Evolutionary conservation across 2,797 vertebrate species (phyloP), one percentile per base, ranked within the genome.

Genomic region (Poecilia velifera): DNA sequence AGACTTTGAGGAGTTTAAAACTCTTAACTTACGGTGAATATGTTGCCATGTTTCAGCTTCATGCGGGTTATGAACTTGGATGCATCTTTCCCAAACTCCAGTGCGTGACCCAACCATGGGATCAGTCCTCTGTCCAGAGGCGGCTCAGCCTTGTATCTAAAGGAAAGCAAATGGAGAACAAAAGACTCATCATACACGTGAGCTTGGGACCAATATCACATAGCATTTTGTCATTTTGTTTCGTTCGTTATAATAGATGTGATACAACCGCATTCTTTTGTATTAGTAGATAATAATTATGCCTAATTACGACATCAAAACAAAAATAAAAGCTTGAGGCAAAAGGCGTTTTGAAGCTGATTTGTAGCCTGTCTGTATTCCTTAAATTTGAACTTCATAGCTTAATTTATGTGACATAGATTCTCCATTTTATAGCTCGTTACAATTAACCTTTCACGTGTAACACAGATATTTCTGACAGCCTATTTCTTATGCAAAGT

Each of bases 71-170:
- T 90, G 87, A 98, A 97, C 83, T 94, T 94, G 25, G 95, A 94
- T 1, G 96, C 95, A 87, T 98, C 97, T 89, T 91, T 97, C 71
- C 97, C 97, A 90, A 98, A 97, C 51, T 96, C 96, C 74, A 97
- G 91, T 0, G 97, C 97, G 14, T 97, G 95, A 2, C 97, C 97
- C 76, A 98, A 77, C 97, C 97, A 98, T 0, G 97, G 97, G 79
- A 98, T 93, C 0, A 88, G 4, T 20, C 97, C 97, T 92, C 91
- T 92, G 87, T 97, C 97, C 25, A 98, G 87, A 28, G 97, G 97
- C 0, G 97, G 97, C 39, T 98, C 97, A 0, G 83, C 87, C 2
- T 94, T 94, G 18, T 88, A 90, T 88, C 97, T 98, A 59, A 53
- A 86, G 75, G 72, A 66, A 53, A 86, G 74, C 70, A 75, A 12